Base-by-base conservation (phyloP, 1,140 invertebrate genomes). In the Lordiphosa clarofinis region DNA sequence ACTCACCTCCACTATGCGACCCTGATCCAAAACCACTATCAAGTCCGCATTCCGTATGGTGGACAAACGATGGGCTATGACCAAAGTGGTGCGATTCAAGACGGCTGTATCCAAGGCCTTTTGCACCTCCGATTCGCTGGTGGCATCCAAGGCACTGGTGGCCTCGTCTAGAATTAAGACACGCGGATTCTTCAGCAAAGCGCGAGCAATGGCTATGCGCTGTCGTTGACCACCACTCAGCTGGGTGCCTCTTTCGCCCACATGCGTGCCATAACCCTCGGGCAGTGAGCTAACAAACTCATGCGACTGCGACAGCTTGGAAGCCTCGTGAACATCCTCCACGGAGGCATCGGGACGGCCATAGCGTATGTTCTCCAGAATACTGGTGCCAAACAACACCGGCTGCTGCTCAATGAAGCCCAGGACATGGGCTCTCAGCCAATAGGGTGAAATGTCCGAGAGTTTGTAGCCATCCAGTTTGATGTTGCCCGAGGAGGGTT, bases 381-480 rank as follows among this genome's bases (percentile, higher is more conserved):
- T 94, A n/a, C 93, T 93, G 5, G 96, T 96, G 12, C 95, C 96
- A 91, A 99, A 99, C 38, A 99, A 87, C 50, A 97, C 92, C 1
- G 97, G 97, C 88, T 99, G 97, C 90, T 98, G 97, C 88, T 96
- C 96, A 50, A 98, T 98, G 55, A 96, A 94, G 2, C 96, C 97
- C 42, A 98, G 92, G 7, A 93, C 93, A 36, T 92, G 90, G 44
- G 95, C 93, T 36, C 97, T 90, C 19, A 99, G 90, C 96, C 97
- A 98, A 39, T 92, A 92, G n/a, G 94, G 93, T 86, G 97, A 94
- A 21, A 98, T 89, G 5, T 92, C 90, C 31, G 91, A 90, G 0
- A 98, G 90, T 88, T 97, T 93, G 39, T 92, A 76, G 3, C 94
- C 95, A 89, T 97, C 96, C 59, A 99, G 91, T 13, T 91, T 93